Evolutionary conservation across 2,888 invertebrate species (phyloP).

Genomic region (Diloba caeruleocephala): DNA sequence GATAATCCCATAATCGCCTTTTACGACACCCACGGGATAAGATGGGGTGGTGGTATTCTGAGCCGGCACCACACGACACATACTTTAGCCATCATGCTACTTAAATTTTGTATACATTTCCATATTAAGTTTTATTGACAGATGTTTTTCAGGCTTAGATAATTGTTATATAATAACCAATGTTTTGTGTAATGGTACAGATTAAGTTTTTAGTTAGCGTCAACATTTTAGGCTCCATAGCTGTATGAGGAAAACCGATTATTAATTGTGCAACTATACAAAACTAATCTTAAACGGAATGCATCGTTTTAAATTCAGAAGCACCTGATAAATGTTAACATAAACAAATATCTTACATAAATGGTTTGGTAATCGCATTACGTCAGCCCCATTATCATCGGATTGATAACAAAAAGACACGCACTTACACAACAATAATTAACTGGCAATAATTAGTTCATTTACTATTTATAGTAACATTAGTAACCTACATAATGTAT

Average conservation of each 20-base stretch:
- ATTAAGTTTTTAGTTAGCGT: too few species aligned
- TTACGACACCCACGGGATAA: too few species aligned
- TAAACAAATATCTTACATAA: conserved; percentile 39
- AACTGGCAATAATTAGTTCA: conserved; percentile 4
- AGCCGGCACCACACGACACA: too few species aligned
- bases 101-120: too few species aligned
- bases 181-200: too few species aligned
- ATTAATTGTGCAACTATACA: conserved; percentile 18
- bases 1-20: too few species aligned
- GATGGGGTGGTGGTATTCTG: too few species aligned
- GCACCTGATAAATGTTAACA: conserved; percentile 19
- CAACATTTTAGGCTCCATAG: too few species aligned
- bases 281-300: conserved; percentile 19
- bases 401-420: conserved; percentile 43
- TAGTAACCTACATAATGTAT: conserved; percentile 9
- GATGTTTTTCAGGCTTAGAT: too few species aligned
- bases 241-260: neutral
- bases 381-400: conserved; percentile 50
- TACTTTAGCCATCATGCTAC: too few species aligned
- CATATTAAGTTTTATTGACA: too few species aligned
- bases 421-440: conserved; percentile 21
- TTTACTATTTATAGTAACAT: conserved; percentile 29
- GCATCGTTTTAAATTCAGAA: conserved; percentile 24
- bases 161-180: too few species aligned
- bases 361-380: conserved; percentile 43